These are phyloP conservation scores for Tapirus indicus DNA, from an alignment of 2,797 vertebrate species.

Conservation along the genomic window DNA sequence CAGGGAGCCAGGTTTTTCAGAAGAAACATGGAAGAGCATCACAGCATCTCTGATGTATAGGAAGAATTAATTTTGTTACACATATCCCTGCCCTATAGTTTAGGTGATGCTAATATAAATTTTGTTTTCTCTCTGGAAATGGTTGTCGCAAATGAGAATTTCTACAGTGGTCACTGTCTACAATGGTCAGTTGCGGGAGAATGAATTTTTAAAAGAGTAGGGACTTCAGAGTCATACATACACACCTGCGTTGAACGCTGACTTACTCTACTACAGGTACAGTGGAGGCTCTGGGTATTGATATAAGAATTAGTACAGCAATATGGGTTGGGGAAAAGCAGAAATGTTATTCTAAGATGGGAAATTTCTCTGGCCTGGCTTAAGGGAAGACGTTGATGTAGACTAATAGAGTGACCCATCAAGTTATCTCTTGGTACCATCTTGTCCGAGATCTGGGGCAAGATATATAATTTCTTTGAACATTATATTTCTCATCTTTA, in stretches of 20 bases:
- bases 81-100: not conserved
- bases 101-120: not conserved
- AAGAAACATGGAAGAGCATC: not conserved
- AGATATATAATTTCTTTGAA: not conserved
- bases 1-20: not conserved
- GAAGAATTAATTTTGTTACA: not conserved
- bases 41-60: not conserved
- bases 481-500: not conserved
- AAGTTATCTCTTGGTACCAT: not conserved
- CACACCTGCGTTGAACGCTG: not conserved
- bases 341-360: not conserved
- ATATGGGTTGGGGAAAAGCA: not conserved
- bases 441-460: not conserved
- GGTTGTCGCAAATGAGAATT: not conserved
- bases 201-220: not conserved
- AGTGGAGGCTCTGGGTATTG: not conserved
- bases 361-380: not conserved
- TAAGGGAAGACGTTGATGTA: not conserved
- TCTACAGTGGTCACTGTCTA: not conserved
- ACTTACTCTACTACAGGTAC: not conserved
- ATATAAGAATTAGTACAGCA: not conserved
- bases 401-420: not conserved
- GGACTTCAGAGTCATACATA: not conserved
- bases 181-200: not conserved
- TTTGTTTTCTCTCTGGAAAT: not conserved